Evolutionary conservation across 2,797 vertebrate genomes (phyloP).

Genomic region (Kryptopterus vitreolus): DNA sequence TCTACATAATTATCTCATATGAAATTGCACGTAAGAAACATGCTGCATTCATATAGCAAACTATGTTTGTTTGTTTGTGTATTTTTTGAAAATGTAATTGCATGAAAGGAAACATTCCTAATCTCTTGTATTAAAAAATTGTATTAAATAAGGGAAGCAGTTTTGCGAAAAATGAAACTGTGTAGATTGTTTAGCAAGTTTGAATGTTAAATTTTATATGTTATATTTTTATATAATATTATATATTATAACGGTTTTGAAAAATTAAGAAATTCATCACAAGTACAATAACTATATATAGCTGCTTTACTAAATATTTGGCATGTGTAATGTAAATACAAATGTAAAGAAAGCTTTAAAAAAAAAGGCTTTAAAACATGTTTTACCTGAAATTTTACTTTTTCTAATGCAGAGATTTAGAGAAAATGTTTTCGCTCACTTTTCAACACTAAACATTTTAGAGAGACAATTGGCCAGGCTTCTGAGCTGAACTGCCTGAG

Average conservation of each 20-base stretch:
- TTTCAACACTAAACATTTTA: not conserved
- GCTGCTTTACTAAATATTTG: not conserved
- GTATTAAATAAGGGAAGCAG: not conserved
- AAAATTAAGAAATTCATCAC: not conserved
- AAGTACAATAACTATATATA: not conserved
- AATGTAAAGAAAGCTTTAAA: not conserved
- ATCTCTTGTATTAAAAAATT: not conserved
- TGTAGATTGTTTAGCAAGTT: not conserved
- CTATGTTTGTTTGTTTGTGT: not conserved
- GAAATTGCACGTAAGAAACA: not conserved
- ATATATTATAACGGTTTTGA: no score
- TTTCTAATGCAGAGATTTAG: not conserved
- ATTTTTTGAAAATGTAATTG: not conserved
- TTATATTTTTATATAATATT: not conserved
- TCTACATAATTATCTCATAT: not conserved
- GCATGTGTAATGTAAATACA: not conserved
- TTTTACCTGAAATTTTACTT: not conserved
- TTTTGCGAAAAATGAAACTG: not conserved
- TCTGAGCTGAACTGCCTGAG: constrained; percentile 2
- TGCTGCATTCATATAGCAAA: not conserved
- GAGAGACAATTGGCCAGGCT: not conserved
- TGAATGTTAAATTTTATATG: not conserved
- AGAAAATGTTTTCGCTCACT: constrained; percentile 26
- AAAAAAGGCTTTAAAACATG: not conserved
- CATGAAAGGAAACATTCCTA: not conserved